Conservation (phyloP, 2,888 invertebrate genomes). For the Amphipyra berbera region DNA sequence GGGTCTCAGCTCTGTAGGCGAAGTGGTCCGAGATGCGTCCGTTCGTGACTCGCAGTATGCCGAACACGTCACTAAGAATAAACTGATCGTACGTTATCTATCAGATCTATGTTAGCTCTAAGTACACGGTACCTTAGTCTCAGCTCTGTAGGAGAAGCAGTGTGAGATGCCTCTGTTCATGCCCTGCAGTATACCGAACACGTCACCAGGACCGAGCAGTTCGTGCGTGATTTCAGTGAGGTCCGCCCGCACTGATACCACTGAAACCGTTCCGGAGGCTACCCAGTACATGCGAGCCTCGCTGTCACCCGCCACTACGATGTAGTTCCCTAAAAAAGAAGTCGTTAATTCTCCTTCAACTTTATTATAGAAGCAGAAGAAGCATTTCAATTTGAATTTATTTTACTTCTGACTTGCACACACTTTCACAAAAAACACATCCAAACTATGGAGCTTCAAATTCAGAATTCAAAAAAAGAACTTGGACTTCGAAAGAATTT, state of each 20-base stretch:
- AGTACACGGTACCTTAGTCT: constrained; percentile 75
- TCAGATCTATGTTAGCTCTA: too few relatives aligned
- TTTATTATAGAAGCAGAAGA: too few relatives aligned
- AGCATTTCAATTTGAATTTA: too few relatives aligned
- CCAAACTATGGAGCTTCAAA: too few relatives aligned
- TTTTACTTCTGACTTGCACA: too few relatives aligned
- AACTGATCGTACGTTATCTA: too few relatives aligned
- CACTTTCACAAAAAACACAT: too few relatives aligned
- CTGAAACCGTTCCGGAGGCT: constrained; percentile 82
- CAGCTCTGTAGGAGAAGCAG: constrained; percentile 88
- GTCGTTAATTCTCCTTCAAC: too few relatives aligned
- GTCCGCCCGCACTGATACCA: constrained; percentile 81
- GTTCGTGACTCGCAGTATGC: not conserved
- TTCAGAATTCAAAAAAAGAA: too few relatives aligned
- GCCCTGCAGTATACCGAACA: constrained; percentile 88
- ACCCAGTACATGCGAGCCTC: constrained; percentile 90
- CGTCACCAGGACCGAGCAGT: constrained; percentile 80
- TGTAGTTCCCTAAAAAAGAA: constrained; percentile 81
- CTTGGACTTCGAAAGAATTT: too few relatives aligned
- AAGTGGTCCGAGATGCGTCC: too few relatives aligned
- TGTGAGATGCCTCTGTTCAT: constrained; percentile 83
- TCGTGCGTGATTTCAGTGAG: constrained; percentile 86
- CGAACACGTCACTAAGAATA: not conserved
- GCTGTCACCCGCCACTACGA: constrained; percentile 88
- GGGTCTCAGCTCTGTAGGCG: too few relatives aligned